Conservation (phyloP, 1,140 invertebrate species). For the Anoplophora glabripennis region DNA sequence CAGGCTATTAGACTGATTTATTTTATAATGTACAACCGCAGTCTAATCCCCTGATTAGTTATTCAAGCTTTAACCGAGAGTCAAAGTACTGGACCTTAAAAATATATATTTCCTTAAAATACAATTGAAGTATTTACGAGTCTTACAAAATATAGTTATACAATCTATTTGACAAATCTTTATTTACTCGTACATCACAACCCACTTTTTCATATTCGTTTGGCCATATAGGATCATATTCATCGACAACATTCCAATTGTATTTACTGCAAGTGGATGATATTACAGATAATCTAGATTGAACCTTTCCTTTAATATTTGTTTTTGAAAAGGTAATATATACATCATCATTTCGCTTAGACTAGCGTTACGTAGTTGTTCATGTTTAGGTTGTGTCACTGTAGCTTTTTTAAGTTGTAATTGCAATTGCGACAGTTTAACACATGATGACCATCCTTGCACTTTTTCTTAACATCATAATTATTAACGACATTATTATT, state of each 20-base stretch:
- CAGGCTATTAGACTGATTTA: too few relatives aligned
- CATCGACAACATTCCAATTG: conserved; percentile 83
- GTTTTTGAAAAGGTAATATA: conserved; percentile 35
- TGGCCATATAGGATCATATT: conserved; percentile 94
- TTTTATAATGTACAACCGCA: too few relatives aligned
- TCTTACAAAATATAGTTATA: too few relatives aligned
- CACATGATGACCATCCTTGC: conserved; percentile 92
- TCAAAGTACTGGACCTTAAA: too few relatives aligned
- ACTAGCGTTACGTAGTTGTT: conserved; percentile 65
- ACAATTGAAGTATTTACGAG: too few relatives aligned
- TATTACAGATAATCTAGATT: conserved; percentile 36
- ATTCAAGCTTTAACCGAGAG: too few relatives aligned
- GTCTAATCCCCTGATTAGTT: too few relatives aligned
- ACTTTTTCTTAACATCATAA: conserved; percentile 79
- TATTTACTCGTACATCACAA: too few relatives aligned
- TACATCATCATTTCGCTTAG: conserved; percentile 70
- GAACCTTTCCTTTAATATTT: conserved; percentile 20
- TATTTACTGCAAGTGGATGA: conserved; percentile 52
- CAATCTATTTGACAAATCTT: too few relatives aligned
- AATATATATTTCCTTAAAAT: too few relatives aligned
- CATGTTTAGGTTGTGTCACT: conserved; percentile 74
- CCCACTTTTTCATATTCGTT: conserved; percentile 97
- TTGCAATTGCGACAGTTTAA: conserved; percentile 90
- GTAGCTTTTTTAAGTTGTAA: conserved; percentile 90
- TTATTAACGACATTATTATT: conserved; percentile 82